A percentile compares a stretch with the other conserved stretches of the same genome.
Conservation (phyloP, 1,140 invertebrate species). For the Anastatus disparis region DNA sequence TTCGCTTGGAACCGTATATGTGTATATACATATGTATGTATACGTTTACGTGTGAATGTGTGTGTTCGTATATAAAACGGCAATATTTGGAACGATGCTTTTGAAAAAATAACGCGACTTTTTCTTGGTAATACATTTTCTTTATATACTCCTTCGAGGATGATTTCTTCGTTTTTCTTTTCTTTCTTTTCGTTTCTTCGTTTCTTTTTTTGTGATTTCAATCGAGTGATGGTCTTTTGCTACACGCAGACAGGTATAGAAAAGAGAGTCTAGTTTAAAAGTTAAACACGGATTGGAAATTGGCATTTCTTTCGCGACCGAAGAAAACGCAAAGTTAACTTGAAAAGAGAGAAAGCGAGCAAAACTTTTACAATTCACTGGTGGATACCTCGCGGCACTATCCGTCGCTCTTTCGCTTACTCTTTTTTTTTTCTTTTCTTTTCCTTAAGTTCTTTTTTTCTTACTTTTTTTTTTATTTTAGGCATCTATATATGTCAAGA, state of each 20-base stretch:
- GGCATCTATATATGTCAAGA: too few relatives aligned
- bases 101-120: constrained; percentile 17
- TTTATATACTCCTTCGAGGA: background rate
- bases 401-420: background rate
- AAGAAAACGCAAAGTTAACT: constrained; percentile 34
- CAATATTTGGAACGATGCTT: background rate
- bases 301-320: constrained; percentile 47
- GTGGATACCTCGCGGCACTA: constrained; percentile 39
- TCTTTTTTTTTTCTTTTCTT: background rate
- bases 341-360: constrained; percentile 21
- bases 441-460: too few relatives aligned
- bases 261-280: constrained; percentile 51
- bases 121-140: background rate
- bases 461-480: too few relatives aligned
- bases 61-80: constrained; percentile 17
- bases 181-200: too few relatives aligned
- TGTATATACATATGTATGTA: too few relatives aligned
- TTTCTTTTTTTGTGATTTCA: constrained; percentile 1
- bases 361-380: constrained; percentile 47
- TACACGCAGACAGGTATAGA: too few relatives aligned
- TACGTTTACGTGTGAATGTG: too few relatives aligned
- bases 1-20: too few relatives aligned
- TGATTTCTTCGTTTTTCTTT: background rate
- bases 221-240: constrained; percentile 18
- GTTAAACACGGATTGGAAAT: constrained; percentile 54